phyloP scores from a whole-genome alignment of 2,888 invertebrate genomes.

The Adineta ricciae region DNA sequence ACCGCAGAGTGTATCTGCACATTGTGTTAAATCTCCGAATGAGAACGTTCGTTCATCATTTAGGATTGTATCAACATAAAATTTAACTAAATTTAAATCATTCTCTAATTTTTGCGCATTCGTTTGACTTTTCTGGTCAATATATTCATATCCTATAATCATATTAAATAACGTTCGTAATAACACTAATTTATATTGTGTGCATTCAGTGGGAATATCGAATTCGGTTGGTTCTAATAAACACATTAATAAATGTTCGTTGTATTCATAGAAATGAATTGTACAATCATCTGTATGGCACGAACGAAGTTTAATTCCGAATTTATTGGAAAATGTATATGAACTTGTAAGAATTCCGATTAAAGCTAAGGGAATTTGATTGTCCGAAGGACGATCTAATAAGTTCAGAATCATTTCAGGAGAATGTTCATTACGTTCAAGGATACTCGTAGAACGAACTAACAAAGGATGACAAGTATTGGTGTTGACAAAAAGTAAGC shows the following conservation, averaged over 20 bases:
- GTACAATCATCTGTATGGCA: constrained; percentile 18
- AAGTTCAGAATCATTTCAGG: neutral
- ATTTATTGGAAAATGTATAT: neutral
- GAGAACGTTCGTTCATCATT: neutral
- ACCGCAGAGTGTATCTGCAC: constrained; percentile 5
- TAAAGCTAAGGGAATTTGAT: neutral
- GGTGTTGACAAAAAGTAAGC: neutral
- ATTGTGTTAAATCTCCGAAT: constrained; percentile 5
- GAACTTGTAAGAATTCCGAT: constrained; percentile 3
- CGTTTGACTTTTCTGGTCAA: neutral
- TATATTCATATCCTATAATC: constrained; percentile 1
- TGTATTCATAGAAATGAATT: constrained; percentile 17
- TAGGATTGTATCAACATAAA: neutral
- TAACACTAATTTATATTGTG: constrained; percentile 1
- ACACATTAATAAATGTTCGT: constrained; percentile 14
- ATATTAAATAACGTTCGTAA: constrained; percentile 1
- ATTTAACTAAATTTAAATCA: constrained; percentile 17
- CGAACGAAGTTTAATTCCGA: neutral
- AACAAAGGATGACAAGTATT: neutral
- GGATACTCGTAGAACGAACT: neutral
- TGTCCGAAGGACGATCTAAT: neutral
- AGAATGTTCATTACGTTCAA: neutral
- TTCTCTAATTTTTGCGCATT: neutral
- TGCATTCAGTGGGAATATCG: neutral
- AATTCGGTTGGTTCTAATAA: constrained; percentile 1